These are phyloP conservation scores for Pagetopsis macropterus DNA, from an alignment of 2,797 vertebrate genomes.

Conservation along the genomic window DNA sequence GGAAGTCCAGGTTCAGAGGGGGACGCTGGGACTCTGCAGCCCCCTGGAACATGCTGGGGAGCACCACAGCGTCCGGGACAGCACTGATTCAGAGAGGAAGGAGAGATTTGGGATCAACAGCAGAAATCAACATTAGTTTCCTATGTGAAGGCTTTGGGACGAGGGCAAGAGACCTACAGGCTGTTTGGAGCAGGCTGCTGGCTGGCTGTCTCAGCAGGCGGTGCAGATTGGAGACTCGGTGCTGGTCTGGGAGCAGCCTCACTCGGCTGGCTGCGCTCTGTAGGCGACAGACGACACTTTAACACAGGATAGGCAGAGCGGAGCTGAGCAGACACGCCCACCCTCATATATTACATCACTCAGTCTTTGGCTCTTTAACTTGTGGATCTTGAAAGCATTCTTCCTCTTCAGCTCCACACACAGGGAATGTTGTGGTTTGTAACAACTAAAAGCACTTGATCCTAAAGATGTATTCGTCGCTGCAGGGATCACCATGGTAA, in stretches of 20 bases:
- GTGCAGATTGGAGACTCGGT: conserved; percentile 42
- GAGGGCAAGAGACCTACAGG: conserved; percentile 54
- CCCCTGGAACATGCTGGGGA: conserved; percentile 76
- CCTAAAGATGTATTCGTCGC: neutral
- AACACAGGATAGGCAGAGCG: neutral
- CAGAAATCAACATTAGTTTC: conserved; percentile 26
- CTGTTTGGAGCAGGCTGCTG: conserved; percentile 20
- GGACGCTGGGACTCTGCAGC: conserved; percentile 59
- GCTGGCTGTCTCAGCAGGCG: conserved; percentile 33
- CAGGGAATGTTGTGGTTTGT: neutral
- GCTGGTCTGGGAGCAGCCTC: conserved; percentile 31
- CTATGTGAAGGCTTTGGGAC: neutral
- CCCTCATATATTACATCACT: neutral
- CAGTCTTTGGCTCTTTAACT: too few relatives aligned
- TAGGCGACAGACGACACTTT: conserved; percentile 23
- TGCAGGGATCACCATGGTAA: neutral
- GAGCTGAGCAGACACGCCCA: neutral
- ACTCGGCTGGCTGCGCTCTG: conserved; percentile 47
- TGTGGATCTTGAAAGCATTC: neutral
- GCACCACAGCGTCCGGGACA: conserved; percentile 59
- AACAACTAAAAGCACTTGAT: neutral
- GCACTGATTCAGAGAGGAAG: conserved; percentile 7
- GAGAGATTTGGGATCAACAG: neutral
- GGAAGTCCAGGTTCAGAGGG: conserved; percentile 74
- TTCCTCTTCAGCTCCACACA: neutral